phyloP scores from a whole-genome alignment of 2,797 vertebrate genomes.

The Vireo griseus region DNA sequence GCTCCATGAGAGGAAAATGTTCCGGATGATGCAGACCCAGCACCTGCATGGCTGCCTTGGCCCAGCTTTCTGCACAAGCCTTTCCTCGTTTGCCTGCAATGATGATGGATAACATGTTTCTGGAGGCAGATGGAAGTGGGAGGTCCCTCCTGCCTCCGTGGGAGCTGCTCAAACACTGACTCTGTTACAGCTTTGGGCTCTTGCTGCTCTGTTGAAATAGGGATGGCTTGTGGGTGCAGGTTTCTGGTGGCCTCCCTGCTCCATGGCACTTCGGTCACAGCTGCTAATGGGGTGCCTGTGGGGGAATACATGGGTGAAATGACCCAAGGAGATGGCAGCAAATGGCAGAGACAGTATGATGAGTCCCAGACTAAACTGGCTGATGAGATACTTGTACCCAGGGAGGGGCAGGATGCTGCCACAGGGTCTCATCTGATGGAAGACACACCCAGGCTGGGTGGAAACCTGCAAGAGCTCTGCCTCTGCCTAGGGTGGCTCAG shows the following conservation, averaged over 20 bases:
- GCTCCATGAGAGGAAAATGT: neutral
- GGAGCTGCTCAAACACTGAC: neutral
- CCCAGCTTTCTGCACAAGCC: neutral
- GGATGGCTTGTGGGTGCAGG: neutral
- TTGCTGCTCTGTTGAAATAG: neutral
- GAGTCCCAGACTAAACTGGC: neutral
- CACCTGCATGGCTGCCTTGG: neutral
- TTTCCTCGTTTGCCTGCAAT: neutral
- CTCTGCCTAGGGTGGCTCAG: neutral
- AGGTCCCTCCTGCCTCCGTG: neutral
- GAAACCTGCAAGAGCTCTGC: neutral
- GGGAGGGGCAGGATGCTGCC: neutral
- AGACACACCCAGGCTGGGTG: neutral
- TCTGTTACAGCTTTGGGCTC: neutral
- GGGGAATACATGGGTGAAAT: accelerated
- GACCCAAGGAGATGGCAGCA: neutral
- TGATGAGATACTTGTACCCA: neutral
- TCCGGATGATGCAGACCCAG: neutral
- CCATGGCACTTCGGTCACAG: neutral
- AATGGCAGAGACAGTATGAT: neutral
- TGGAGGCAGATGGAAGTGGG: neutral
- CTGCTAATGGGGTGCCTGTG: neutral
- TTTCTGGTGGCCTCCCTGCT: neutral
- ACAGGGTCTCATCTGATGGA: neutral
- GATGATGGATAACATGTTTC: neutral